Base-by-base conservation (phyloP, 2,113 vertebrate genomes). In the Caretta caretta region DNA sequence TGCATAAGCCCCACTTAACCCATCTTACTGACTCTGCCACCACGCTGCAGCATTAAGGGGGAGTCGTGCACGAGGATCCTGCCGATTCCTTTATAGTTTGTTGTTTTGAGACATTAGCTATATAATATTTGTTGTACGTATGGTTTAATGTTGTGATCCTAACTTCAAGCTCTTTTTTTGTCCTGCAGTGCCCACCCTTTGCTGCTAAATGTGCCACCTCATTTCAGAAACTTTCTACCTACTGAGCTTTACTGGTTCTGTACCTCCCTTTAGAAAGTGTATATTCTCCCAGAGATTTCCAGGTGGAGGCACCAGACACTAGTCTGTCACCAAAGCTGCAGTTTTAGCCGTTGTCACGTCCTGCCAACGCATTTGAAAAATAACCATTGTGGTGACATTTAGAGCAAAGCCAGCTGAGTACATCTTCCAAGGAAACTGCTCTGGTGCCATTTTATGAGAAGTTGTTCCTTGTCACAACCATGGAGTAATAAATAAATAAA, bases 381-480 rank as follows among this genome's bases (percentile, higher is more conserved):
- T 92, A 87, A 83, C 59, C 69, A 92, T 59, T 59, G 65, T 69
- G 76, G n/a, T 76, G 65, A n/a, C 89, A 90, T 90, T 90, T 92
- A 51, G 83, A 78, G 79, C 76, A 86, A 92, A 83, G 48, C 48
- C 75, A n/a, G 81, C n/a, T 87, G n/a, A 38, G n/a, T 92, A 78
- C 80, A 87, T 49, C 49, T 79, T 65, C 53, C 48, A 62, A 69
- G 50, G 38, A 92, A 81, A 82, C 54, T 31, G 88, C 31, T 84
- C 56, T 25, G 62, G 53, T 91, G n/a, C 79, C 90, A 83, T 76
- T 76, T 83, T 87, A 87, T 54, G 59, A 83, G 82, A 83, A 69
- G 54, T 92, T 22, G 80, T 48, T 78, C 53, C 79, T 46, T 46
- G 48, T 78, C 54, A 83, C 31, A 78, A 56, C 27, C 80, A n/a